Base-by-base conservation (phyloP, 2,113 vertebrate species). In the Leptobrachium ailaonicum region DNA sequence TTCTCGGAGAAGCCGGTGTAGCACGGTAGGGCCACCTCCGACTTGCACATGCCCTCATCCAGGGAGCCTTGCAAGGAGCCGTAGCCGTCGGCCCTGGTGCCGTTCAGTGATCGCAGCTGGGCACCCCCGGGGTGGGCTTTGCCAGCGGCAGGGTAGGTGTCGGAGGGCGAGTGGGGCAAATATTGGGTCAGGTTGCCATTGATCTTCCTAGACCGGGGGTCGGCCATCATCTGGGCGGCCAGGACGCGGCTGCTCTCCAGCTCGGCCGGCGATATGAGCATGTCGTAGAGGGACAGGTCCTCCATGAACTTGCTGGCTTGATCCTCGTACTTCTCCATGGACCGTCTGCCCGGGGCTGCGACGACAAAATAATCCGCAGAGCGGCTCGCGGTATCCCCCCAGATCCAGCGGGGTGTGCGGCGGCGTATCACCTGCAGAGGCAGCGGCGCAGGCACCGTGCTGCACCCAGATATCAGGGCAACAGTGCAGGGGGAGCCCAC, bases 21-120 rank as follows among this genome's bases (percentile, higher is more conserved):
- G 83, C 95, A 95, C 66, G 95, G 94, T 86, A 95, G 75, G 62
- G 94, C 94, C 87, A 96, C 94, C 77, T 95, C 95, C 45, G 94
- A 95, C 83, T 90, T 92, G 89, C 90, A 93, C 41, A 89, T 92
- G 85, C 88, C 87, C n/a, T 92, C 93, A 81, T 94, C 94, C 1
- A 82, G 82, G 67, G 90, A 89, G 32, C 66, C 82, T 7, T 82
- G 79, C 76, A 92, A 91, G 64, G 88, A 86, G 82, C 88, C 83
- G 14, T 89, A 92, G 20, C 86, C 90, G 6, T 87, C 89, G 54
- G 86, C 77, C 78, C 89, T 86, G 86, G 42, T 84, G 82, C 92
- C 94, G 79, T 84, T 90, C 2, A 90, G 88, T 0, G 91, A 86
- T 64, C 94, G 90, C 86, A 90, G 85, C 4, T 88, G 88, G 71